These are phyloP conservation scores for Drosophila watanabei DNA, from an alignment of 1,140 invertebrate species.

Conservation along the genomic window DNA sequence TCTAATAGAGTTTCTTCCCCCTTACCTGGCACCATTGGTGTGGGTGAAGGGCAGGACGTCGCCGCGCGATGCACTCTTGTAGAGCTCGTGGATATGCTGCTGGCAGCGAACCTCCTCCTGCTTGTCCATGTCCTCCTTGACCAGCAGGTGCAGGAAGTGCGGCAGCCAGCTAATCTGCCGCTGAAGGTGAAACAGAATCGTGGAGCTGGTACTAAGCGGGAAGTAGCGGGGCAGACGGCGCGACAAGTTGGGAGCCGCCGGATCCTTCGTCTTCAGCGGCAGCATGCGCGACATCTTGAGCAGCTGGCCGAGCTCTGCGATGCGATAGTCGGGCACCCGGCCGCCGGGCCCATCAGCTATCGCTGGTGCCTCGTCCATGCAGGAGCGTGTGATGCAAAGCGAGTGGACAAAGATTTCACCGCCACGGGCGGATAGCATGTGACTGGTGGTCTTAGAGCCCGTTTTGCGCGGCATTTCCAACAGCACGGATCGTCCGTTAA, in stretches of 20 bases:
- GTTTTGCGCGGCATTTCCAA: slow-evolving; percentile 96
- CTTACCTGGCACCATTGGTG: slow-evolving; percentile 87
- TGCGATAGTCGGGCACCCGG: slow-evolving; percentile 96
- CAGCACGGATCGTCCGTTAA: slow-evolving; percentile 97
- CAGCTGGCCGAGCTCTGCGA: slow-evolving; percentile 93
- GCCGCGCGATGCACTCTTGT: slow-evolving; percentile 93
- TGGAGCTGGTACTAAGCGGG: slow-evolving; percentile 92
- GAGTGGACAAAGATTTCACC: slow-evolving; percentile 99
- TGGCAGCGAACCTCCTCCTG: slow-evolving; percentile 95
- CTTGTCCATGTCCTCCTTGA: slow-evolving; percentile 94
- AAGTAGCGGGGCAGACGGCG: slow-evolving; percentile 95
- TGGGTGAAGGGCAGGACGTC: slow-evolving; percentile 91
- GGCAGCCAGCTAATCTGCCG: slow-evolving; percentile 93
- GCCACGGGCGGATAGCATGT: slow-evolving; percentile 96
- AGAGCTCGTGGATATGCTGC: slow-evolving; percentile 93
- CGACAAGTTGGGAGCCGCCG: slow-evolving; percentile 86
- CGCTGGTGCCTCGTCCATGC: slow-evolving; percentile 97
- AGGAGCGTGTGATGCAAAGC: slow-evolving; percentile 93
- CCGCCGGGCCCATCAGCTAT: slow-evolving; percentile 97
- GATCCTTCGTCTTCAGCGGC: slow-evolving; percentile 87
- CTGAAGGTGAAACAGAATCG: slow-evolving; percentile 90
- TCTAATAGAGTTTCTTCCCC: not conserved
- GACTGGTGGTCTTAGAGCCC: slow-evolving; percentile 95
- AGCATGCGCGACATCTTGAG: slow-evolving; percentile 94
- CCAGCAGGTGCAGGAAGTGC: slow-evolving; percentile 92